Percentiles rank a stretch among this genome's conserved stretches.
Conservation (phyloP, 1,140 invertebrate species). For the Drosophila asahinai region DNA sequence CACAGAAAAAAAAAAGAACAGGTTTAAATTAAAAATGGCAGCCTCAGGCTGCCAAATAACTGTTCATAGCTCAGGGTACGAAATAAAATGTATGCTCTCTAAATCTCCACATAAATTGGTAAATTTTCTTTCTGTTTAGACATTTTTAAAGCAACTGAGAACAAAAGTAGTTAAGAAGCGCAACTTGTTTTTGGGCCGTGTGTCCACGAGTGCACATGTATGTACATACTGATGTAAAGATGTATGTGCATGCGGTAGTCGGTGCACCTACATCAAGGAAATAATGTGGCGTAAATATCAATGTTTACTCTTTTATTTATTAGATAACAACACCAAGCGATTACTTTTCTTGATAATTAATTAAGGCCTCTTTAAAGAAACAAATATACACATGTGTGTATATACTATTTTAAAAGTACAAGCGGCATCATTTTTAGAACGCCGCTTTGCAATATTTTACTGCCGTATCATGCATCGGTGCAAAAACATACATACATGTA, state of each 20-base stretch:
- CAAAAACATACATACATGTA: neutral
- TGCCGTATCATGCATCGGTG: neutral
- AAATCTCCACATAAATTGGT: neutral
- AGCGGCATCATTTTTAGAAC: neutral
- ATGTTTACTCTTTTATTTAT: constrained; percentile 16
- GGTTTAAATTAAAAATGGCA: constrained; percentile 1
- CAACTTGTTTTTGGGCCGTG: constrained; percentile 12
- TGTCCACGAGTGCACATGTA: constrained; percentile 35
- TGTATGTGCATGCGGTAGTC: neutral
- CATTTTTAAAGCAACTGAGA: neutral
- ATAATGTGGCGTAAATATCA: neutral
- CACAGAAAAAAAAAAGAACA: neutral
- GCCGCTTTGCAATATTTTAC: neutral
- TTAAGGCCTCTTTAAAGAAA: constrained; percentile 1
- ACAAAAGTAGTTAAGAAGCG: neutral
- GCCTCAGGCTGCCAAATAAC: neutral
- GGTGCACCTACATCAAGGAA: neutral
- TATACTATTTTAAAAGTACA: neutral
- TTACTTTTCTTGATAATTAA: constrained; percentile 11
- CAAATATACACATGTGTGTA: constrained; percentile 6
- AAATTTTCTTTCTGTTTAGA: neutral
- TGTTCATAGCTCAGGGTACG: neutral
- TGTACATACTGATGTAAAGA: constrained; percentile 6
- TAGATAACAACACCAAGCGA: constrained; percentile 17
- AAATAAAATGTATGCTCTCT: neutral